Conservation (phyloP, 2,113 vertebrate species). For the Passer montanus region DNA sequence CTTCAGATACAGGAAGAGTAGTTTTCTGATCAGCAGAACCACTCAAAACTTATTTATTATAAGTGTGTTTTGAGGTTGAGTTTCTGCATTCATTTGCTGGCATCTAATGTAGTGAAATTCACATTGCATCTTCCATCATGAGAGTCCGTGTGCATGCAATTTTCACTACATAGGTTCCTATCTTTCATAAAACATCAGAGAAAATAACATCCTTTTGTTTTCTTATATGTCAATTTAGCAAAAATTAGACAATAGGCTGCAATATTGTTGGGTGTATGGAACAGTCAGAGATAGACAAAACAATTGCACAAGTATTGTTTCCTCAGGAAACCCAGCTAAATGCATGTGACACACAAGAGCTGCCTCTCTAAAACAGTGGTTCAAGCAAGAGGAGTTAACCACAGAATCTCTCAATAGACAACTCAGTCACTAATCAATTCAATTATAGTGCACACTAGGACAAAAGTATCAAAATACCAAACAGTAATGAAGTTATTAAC, state of each 20-base stretch:
- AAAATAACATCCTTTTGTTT: neutral
- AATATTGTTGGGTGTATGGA: rapidly evolving
- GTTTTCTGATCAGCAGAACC: neutral
- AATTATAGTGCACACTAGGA: neutral
- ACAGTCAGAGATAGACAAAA: neutral
- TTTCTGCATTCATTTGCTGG: neutral
- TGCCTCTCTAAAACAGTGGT: conserved; percentile 10
- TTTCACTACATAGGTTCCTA: neutral
- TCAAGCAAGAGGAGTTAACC: conserved; percentile 21
- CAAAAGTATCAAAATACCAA: neutral
- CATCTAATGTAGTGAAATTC: neutral
- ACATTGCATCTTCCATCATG: neutral
- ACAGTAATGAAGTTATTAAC: neutral
- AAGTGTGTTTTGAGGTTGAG: neutral
- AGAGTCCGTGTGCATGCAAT: neutral
- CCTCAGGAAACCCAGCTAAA: neutral
- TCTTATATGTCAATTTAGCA: neutral
- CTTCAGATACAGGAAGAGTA: neutral
- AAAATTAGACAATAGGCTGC: neutral
- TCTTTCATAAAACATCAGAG: neutral
- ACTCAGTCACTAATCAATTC: neutral
- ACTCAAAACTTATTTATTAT: neutral
- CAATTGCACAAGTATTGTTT: neutral
- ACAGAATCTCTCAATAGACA: neutral
- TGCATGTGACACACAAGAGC: neutral